A percentile compares a stretch with the other conserved stretches of the same genome.
These are phyloP conservation scores for Silurus aristotelis DNA, from an alignment of 2,797 vertebrate genomes.

Conservation along the genomic window DNA sequence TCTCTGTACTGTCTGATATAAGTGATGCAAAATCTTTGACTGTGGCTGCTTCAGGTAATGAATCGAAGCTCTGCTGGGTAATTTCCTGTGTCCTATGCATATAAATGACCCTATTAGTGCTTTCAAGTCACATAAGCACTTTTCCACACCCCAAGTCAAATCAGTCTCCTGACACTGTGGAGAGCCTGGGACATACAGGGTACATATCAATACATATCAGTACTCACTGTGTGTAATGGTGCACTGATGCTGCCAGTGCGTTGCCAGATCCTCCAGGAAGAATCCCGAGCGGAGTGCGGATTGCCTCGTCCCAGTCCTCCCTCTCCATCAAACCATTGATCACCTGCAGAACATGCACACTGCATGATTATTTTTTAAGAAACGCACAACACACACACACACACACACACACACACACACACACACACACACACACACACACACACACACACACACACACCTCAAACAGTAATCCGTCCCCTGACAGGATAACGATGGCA, in stretches of 20 bases:
- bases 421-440: slow-evolving; percentile 63
- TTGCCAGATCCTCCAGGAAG: slow-evolving; percentile 83
- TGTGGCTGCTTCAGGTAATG: slow-evolving; percentile 10
- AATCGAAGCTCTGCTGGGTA: slow-evolving; percentile 18
- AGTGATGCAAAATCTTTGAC: slow-evolving; percentile 19
- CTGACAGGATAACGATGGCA: slow-evolving; percentile 86
- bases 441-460: slow-evolving; percentile 63
- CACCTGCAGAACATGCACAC: slow-evolving; percentile 68
- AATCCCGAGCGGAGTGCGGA: slow-evolving; percentile 79
- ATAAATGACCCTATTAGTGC: slow-evolving; percentile 70
- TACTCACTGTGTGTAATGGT: slow-evolving; percentile 80
- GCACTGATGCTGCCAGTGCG: slow-evolving; percentile 80
- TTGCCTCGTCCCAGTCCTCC: slow-evolving; percentile 73
- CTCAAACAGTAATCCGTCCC: slow-evolving; percentile 91
- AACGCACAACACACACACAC: slow-evolving; percentile 26
- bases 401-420: neutral
- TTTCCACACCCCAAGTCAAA: neutral
- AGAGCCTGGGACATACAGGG: too few species aligned
- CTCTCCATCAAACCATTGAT: slow-evolving; percentile 86
- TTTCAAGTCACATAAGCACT: too few species aligned
- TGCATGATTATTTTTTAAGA: neutral
- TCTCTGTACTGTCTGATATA: neutral
- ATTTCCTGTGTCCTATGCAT: slow-evolving; percentile 64
- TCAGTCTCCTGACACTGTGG: neutral
- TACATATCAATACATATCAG: neutral